phyloP scores from a whole-genome alignment of 2,888 invertebrate species.

The Mayetiola destructor region DNA sequence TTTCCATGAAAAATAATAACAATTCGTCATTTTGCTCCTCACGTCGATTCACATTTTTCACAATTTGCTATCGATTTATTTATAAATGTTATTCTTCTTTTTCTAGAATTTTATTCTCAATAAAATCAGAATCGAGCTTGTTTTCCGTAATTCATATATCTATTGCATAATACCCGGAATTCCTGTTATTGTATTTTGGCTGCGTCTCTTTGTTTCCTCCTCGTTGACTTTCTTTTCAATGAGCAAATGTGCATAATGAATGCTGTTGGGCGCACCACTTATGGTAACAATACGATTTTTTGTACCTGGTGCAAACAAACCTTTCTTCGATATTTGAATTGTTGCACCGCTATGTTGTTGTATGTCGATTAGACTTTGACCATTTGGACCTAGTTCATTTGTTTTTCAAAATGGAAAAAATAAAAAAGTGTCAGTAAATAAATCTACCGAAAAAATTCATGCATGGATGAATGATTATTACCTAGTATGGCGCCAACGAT shows the following conservation, averaged over 20 bases:
- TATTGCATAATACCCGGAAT: slow-evolving; percentile 25
- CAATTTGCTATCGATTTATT: too few relatives aligned
- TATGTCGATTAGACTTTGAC: slow-evolving; percentile 90
- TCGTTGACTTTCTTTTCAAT: slow-evolving; percentile 94
- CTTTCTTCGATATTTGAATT: slow-evolving; percentile 95
- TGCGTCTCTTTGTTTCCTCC: slow-evolving; percentile 87
- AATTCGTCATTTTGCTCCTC: too few relatives aligned
- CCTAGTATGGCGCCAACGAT: slow-evolving; percentile 96
- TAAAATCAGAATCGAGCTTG: too few relatives aligned
- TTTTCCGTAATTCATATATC: too few relatives aligned
- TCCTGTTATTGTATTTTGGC: slow-evolving; percentile 60
- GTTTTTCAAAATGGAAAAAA: slow-evolving; percentile 17
- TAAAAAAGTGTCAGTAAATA: neutral
- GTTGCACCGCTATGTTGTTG: slow-evolving; percentile 94
- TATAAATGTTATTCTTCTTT: too few relatives aligned
- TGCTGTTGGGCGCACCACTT: slow-evolving; percentile 75
- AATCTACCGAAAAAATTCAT: neutral
- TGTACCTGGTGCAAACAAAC: slow-evolving; percentile 92
- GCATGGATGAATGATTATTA: slow-evolving; percentile 28
- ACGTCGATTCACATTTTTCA: too few relatives aligned
- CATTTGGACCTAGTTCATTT: slow-evolving; percentile 67
- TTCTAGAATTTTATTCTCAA: too few relatives aligned
- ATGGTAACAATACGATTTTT: slow-evolving; percentile 95
- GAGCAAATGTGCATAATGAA: slow-evolving; percentile 83
- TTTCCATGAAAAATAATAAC: too few relatives aligned